Conservation (phyloP, 1,140 invertebrate genomes). For the Tribolium madens region DNA sequence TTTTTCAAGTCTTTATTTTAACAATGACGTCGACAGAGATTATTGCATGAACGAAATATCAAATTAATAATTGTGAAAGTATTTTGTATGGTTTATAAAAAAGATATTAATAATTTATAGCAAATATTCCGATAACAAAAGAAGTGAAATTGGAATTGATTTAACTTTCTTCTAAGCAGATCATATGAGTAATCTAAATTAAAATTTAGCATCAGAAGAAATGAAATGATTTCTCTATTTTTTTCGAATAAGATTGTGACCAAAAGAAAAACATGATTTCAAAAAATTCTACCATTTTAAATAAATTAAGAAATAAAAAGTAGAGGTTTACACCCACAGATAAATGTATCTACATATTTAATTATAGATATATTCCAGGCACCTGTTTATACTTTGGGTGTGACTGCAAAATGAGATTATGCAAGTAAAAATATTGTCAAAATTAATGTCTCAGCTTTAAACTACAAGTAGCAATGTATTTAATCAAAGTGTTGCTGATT, state of each 20-base stretch:
- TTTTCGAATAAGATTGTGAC: too few species aligned
- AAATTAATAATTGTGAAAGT: background rate
- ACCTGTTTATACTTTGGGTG: background rate
- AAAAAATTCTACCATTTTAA: too few species aligned
- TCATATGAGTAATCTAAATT: background rate
- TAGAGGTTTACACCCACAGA: background rate
- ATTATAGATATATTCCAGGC: background rate
- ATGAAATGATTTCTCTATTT: too few species aligned
- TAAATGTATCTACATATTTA: background rate
- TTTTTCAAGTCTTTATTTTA: background rate
- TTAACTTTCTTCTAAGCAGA: background rate
- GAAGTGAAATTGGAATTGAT: background rate
- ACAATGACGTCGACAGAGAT: background rate
- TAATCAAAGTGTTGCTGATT: background rate
- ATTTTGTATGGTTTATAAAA: background rate
- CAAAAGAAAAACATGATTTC: too few species aligned
- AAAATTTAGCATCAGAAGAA: too few species aligned
- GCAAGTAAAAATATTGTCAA: background rate
- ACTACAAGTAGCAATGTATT: background rate
- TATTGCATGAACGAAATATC: background rate
- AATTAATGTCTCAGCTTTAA: background rate
- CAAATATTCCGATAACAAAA: background rate
- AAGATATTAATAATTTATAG: background rate
- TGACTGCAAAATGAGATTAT: background rate
- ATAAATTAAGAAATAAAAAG: background rate